Evolutionary conservation across 2,113 vertebrate genomes (phyloP), one percentile per base, ranked within the genome.

Genomic region (Dasyurus viverrinus): DNA sequence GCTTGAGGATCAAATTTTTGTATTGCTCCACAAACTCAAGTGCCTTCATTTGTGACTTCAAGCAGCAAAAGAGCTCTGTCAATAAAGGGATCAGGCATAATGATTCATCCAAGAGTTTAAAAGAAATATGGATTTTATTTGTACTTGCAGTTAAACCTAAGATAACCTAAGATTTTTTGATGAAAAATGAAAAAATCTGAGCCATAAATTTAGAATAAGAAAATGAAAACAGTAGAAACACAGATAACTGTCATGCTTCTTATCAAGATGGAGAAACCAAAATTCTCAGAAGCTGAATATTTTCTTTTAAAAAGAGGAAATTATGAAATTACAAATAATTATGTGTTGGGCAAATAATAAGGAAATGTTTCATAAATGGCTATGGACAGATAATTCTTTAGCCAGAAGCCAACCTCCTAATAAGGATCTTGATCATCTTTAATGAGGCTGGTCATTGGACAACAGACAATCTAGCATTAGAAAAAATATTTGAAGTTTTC

Each of bases 161-260:
- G 95, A 53, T 91, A 91, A 42, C 16, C 46, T 5, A 90, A 90
- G 19, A 94, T 54, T 95, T 93, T 90, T 95, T 95, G 24, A 93
- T 0, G 90, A 7, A 89, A 94, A 76, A 94, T 95, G 91, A 26
- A 95, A 89, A 91, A 94, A 55, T 91, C 54, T 57, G 96, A 95
- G 76, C 30, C 89, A 30, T 52, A 54, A 91, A 50, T 93, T 97
- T 93, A 95, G 48, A 54, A 90, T 25, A 90, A 94, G 92, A 60
- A 16, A 42, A 60, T 96, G 93, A 93, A 94, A 92, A 89, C 23
- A 92, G 92, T 91, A 60, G 53, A 95, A 90, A 92, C 60, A 96
- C 54, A 96, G 93, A 19, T 42, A 84, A 96, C 2, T 16, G 23
- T 57, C 2, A 92, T 76, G 55, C 0, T 27, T 47, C 7, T 42